Evolutionary conservation across 2,113 vertebrate genomes (phyloP).

Genomic region (Sturnira hondurensis): DNA sequence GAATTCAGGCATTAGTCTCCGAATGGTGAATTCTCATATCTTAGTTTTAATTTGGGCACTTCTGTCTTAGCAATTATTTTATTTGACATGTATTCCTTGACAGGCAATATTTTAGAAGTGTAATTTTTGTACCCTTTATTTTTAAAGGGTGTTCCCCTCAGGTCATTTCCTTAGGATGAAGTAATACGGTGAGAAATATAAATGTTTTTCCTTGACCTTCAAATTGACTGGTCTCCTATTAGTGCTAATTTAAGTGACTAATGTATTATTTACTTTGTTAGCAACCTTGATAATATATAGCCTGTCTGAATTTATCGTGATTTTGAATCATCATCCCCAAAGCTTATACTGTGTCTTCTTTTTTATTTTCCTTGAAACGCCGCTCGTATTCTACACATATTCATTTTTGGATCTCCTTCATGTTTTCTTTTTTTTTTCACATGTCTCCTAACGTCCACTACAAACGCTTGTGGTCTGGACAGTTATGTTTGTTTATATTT

Average conservation of each 20-base stretch:
- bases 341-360: background rate
- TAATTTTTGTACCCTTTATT: background rate
- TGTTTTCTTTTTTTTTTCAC: background rate
- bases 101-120: background rate
- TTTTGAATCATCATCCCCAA: background rate
- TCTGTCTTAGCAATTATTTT: conserved; percentile 31
- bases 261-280: background rate
- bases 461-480: background rate
- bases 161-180: conserved; percentile 25
- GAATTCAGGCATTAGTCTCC: background rate
- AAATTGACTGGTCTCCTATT: background rate
- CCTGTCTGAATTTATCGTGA: background rate
- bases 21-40: background rate
- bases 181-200: background rate
- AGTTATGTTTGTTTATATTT: conserved; percentile 41
- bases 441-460: background rate
- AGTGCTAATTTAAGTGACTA: background rate
- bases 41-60: background rate
- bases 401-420: background rate
- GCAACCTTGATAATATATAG: background rate
- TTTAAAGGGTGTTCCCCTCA: background rate
- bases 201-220: background rate
- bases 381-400: background rate
- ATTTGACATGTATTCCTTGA: background rate
- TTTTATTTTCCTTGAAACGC: background rate